phyloP scores from a whole-genome alignment of 2,888 invertebrate genomes.

The Phaedon cochleariae region DNA sequence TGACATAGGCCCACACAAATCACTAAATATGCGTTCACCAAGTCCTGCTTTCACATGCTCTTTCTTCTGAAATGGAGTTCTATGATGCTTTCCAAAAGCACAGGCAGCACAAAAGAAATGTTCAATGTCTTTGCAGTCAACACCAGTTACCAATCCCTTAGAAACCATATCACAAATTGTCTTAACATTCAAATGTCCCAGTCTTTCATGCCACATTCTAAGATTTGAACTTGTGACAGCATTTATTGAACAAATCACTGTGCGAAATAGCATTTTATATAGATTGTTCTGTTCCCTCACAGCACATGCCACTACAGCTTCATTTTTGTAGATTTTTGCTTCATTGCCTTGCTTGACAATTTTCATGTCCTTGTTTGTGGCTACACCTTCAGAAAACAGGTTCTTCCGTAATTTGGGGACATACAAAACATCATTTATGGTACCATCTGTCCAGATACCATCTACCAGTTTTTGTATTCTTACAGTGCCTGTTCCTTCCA shows the following conservation, averaged over 20 bases:
- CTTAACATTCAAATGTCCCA: constrained; percentile 6
- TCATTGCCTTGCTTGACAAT: constrained; percentile 5
- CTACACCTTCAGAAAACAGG: constrained; percentile 1
- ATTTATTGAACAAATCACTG: background rate
- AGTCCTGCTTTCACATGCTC: constrained; percentile 12
- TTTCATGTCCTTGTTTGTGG: background rate
- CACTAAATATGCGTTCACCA: constrained; percentile 26
- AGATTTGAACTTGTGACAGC: background rate
- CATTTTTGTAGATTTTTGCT: background rate
- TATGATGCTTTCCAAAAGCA: constrained; percentile 2
- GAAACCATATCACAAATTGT: background rate
- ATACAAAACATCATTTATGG: constrained; percentile 1
- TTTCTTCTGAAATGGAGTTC: background rate
- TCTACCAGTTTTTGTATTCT: background rate
- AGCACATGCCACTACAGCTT: constrained; percentile 7
- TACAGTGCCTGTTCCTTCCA: background rate
- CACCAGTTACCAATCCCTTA: background rate
- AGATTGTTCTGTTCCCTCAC: background rate
- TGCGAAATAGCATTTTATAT: constrained; percentile 4
- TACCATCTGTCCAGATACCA: background rate
- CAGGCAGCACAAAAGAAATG: background rate
- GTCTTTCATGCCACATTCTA: background rate
- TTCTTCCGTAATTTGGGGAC: background rate
- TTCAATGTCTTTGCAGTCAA: background rate
- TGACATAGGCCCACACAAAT: constrained; percentile 25